Evolutionary conservation across 2,888 invertebrate genomes (phyloP).

Genomic region (Lacanobia oleracea): DNA sequence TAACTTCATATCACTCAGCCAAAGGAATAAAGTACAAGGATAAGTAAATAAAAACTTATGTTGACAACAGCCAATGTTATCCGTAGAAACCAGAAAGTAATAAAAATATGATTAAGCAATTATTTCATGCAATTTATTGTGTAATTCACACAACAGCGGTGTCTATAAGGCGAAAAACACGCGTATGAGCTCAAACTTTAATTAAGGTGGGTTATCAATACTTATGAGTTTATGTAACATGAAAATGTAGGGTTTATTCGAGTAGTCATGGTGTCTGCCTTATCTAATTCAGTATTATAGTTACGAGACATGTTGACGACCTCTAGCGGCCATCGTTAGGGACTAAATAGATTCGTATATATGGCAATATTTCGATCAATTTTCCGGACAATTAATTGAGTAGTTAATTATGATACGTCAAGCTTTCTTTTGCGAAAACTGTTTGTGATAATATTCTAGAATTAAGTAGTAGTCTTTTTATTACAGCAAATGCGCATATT

Average conservation of each 20-base stretch:
- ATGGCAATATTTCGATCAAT: conserved; percentile 31
- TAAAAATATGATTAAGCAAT: conserved; percentile 72
- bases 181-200: conserved; percentile 46
- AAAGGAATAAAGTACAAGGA: conserved; percentile 45
- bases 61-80: conserved; percentile 58
- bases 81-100: conserved; percentile 58
- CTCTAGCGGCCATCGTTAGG: conserved; percentile 18
- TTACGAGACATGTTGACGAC: conserved; percentile 36
- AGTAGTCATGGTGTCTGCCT: conserved; percentile 39
- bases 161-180: conserved; percentile 58
- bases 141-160: conserved; percentile 72
- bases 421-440: conserved; percentile 22
- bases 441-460: conserved; percentile 22
- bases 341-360: conserved; percentile 32
- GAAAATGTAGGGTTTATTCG: conserved; percentile 53
- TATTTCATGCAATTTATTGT: conserved; percentile 79
- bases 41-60: conserved; percentile 60
- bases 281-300: conserved; percentile 42
- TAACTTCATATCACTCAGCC: conserved; percentile 34
- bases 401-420: conserved; percentile 20
- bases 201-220: conserved; percentile 58
- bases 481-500: conserved; percentile 6
- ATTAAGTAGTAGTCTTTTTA: conserved; percentile 11
- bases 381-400: conserved; percentile 33
- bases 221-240: conserved; percentile 46